Conservation (phyloP, 2,797 vertebrate genomes). For the Malacoraja senta region DNA sequence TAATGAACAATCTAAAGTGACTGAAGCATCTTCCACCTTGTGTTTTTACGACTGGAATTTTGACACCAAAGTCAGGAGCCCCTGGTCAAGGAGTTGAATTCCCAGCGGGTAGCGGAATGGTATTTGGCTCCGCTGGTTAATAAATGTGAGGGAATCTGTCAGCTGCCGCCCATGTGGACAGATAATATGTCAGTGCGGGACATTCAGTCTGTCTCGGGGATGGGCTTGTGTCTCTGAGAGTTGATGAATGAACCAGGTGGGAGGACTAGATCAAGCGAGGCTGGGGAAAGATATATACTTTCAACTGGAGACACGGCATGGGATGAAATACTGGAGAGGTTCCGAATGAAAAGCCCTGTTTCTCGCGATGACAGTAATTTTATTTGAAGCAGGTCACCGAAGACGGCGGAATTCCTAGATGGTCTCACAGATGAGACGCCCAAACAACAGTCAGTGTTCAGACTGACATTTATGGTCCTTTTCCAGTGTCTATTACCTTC, state of each 20-base stretch:
- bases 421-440: not conserved
- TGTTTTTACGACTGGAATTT: not conserved
- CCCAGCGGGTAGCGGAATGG: not conserved
- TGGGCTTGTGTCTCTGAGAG: not conserved
- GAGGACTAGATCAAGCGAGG: not conserved
- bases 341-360: not conserved
- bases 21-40: not conserved
- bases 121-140: not conserved
- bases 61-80: not conserved
- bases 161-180: slow-evolving; percentile 15
- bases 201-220: not conserved
- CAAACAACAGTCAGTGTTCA: not conserved
- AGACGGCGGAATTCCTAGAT: not conserved
- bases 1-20: too few relatives aligned
- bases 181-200: slow-evolving; percentile 11
- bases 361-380: not conserved
- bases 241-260: not conserved
- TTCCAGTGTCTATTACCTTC: not conserved
- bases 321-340: slow-evolving; percentile 1
- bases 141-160: slow-evolving; percentile 6
- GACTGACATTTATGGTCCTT: slow-evolving; percentile 5
- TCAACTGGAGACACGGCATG: not conserved
- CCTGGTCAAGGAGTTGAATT: slow-evolving; percentile 7
- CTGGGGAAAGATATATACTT: not conserved
- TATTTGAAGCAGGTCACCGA: not conserved